Percentiles rank a stretch among this genome's conserved stretches.
Evolutionary conservation across 2,797 vertebrate species (phyloP).

Genomic region (Acomys russatus): DNA sequence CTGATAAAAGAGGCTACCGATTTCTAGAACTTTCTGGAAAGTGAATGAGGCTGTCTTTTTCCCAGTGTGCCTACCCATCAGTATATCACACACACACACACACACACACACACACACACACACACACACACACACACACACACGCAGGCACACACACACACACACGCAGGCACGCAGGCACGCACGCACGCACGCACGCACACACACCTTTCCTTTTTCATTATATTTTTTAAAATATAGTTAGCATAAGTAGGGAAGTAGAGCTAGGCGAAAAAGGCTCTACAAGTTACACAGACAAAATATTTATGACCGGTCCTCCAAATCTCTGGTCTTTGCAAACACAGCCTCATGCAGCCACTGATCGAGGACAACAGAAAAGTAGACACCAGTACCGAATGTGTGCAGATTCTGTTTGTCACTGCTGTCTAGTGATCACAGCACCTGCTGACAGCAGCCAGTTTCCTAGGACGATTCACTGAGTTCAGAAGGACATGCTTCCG

Average conservation of each 20-base stretch:
- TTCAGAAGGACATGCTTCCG: not conserved
- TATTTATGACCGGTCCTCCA: not conserved
- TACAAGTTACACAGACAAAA: not conserved
- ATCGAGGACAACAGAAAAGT: too few species aligned
- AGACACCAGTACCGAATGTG: not conserved
- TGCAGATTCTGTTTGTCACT: not conserved
- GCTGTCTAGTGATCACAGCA: not conserved
- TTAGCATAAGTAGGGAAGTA: constrained; percentile 11
- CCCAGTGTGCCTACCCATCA: not conserved
- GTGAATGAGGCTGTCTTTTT: constrained; percentile 30
- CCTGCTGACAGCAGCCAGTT: too few species aligned
- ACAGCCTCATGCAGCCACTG: not conserved
- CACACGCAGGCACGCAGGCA: too few species aligned
- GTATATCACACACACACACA: not conserved
- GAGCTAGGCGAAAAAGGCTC: not conserved
- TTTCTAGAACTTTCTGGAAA: not conserved
- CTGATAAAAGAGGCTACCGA: rapidly evolving
- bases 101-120: too few species aligned
- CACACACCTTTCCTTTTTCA: not conserved
- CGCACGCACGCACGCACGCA: too few species aligned
- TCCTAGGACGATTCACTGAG: not conserved
- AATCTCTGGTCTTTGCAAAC: not conserved
- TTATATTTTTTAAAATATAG: constrained; percentile 31
- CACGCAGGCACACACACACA: too few species aligned
- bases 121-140: too few species aligned